phyloP scores from a whole-genome alignment of 2,888 invertebrate species.

The Cosmorhoe ocellata region DNA sequence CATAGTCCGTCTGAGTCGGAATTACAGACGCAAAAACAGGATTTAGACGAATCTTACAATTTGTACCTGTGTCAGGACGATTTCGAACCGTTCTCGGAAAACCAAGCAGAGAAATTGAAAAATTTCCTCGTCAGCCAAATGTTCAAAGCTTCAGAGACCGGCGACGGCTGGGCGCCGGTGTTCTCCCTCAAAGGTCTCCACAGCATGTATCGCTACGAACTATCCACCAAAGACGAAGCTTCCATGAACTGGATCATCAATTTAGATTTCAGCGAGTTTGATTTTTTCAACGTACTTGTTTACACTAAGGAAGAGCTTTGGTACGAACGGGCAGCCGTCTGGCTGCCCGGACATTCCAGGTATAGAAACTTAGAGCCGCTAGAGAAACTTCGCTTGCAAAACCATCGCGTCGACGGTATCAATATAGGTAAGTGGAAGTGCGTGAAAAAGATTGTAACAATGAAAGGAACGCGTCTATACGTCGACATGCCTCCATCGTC shows the following conservation, averaged over 20 bases:
- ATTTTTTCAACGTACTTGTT: conserved; percentile 57
- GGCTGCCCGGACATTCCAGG: conserved; percentile 70
- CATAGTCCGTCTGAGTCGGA: not conserved
- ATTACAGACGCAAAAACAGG: not conserved
- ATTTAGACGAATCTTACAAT: conserved; percentile 30
- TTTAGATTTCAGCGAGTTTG: conserved; percentile 59
- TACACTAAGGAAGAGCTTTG: conserved; percentile 70
- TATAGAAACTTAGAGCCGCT: conserved; percentile 58
- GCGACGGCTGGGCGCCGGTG: conserved; percentile 55
- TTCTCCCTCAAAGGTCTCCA: conserved; percentile 61
- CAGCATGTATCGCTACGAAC: conserved; percentile 57
- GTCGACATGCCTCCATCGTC: conserved; percentile 72
- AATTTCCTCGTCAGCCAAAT: conserved; percentile 58
- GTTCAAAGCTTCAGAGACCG: conserved; percentile 45
- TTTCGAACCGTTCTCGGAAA: conserved; percentile 53
- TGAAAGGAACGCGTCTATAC: conserved; percentile 66
- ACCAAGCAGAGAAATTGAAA: conserved; percentile 54
- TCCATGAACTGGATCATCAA: conserved; percentile 64
- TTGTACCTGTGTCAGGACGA: conserved; percentile 69
- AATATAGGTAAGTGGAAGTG: conserved; percentile 70
- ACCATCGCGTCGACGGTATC: conserved; percentile 52
- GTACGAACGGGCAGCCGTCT: conserved; percentile 72
- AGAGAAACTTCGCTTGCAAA: conserved; percentile 65
- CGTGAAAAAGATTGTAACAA: conserved; percentile 62
- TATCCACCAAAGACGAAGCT: conserved; percentile 53